Base-by-base conservation (phyloP, 1,140 invertebrate genomes). In the Magallana gigas region DNA sequence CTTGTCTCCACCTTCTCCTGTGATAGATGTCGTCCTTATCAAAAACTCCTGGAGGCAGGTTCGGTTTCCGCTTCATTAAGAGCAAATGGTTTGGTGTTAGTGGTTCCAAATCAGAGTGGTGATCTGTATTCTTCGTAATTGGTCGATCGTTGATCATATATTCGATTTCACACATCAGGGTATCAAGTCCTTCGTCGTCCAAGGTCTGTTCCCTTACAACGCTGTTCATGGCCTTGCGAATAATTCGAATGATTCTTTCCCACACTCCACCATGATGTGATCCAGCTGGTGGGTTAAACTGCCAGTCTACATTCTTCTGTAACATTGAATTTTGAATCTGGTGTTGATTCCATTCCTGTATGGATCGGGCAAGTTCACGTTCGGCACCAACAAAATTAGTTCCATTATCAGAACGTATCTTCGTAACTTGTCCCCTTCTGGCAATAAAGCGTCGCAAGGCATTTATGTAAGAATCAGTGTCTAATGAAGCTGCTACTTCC, bases 261-360 rank as follows among this genome's bases (percentile, higher is more conserved):
- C 90, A 91, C 8, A 88, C 89, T 11, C 87, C 85, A 36, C 88
- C 90, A 16, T 48, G 29, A 82, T 91, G 89, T 8, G 89, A 87
- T 29, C 56, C 89, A 14, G 60, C 11, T 2, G 90, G 89, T 6
- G 90, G 90, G 83, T 91, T 89, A 71, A 90, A 90, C 9, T 87
- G 9, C 90, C 90, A 91, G 1, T 90, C 80, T 9, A 90, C 62
- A 14, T 87, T 62, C 58, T 36, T 64, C 48, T 90, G 88, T 8
- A 89, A 57, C 85, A 90, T 68, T 16, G 7, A n/a, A n/a, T 85
- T 57, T 14, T 86, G 14, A 23, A 90, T 90, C 8, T 88, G 58
- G 1, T 48, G 16, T 16, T 9, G 16, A 85, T 88, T 88, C 84
- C 60, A 90, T 36, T 36, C 36, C 1, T 36, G 36, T 36, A 36